Base-by-base conservation (phyloP, 2,113 vertebrate species). In the Rattus rattus region DNA sequence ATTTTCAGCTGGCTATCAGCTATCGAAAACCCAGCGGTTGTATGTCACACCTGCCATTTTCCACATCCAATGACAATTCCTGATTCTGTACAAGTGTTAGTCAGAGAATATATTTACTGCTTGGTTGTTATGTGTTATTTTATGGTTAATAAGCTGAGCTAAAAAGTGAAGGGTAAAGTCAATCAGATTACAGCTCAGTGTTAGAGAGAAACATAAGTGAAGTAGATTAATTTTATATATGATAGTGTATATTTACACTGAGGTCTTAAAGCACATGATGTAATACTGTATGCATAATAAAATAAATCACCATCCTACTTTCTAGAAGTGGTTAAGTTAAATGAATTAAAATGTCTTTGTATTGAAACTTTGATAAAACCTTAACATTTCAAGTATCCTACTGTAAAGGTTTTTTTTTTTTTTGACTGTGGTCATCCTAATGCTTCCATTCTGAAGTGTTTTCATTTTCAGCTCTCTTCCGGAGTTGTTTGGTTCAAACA, bases 401-500 rank as follows among this genome's bases (percentile, higher is more conserved):
- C 85, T 76, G 92, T 52, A 69, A 26, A 56, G 6, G 2, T 10
- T 19, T 61, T 61, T 61, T 75, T 90, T 77, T 79, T 19, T 59
- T 59, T 65, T 73, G 92, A 61, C 2, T 8, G 22, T 14, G 30
- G 5, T 93, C 39, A 91, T 91, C 52, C 70, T 26, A 97, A 85
- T 90, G 59, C 14, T 92, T 91, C 52, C 43, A 87, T 13, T 79
- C 67, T 90, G 20, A 97, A 91, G 22, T 91, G 43, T 97, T 97
- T 94, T 94, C 54, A 91, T 94, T 95, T 96, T 92, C 65, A 91
- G 90, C 26, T 8, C 24, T 94, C 33, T 84, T 92, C 79, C 54
- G 5, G 26, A 70, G 83, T 97, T 94, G 92, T 89, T 97, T 97
- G 92, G 96, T 96, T 96, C 93, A 97, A 95, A 96, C 77, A 92